phyloP scores from a whole-genome alignment of 2,888 invertebrate species.

The Lacanobia oleracea region DNA sequence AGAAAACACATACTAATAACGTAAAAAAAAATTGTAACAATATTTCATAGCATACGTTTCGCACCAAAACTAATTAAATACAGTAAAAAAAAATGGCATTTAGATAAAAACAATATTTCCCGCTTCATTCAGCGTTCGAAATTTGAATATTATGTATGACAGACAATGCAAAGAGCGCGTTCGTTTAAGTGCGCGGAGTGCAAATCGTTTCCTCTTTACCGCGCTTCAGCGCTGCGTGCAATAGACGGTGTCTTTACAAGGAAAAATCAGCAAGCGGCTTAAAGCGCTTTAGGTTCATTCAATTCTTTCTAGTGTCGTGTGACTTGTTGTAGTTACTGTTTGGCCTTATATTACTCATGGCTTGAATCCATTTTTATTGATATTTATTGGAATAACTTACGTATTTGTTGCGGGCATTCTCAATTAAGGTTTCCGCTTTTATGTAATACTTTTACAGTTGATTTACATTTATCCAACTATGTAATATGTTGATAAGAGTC shows the following conservation, averaged over 20 bases:
- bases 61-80: background rate
- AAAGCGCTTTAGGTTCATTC: constrained; percentile 40
- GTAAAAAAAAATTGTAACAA: background rate
- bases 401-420: background rate
- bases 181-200: constrained; percentile 66
- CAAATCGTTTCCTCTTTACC: constrained; percentile 56
- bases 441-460: constrained; percentile 1
- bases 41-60: background rate
- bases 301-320: constrained; percentile 69
- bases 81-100: background rate
- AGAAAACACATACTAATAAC: background rate
- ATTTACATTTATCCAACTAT: background rate
- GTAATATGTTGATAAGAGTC: constrained; percentile 1
- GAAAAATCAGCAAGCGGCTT: constrained; percentile 13
- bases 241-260: constrained; percentile 6
- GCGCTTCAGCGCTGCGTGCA: constrained; percentile 63
- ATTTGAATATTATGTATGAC: constrained; percentile 54
- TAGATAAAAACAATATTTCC: constrained; percentile 48
- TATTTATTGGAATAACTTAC: constrained; percentile 42
- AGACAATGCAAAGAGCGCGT: constrained; percentile 47
- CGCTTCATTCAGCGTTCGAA: constrained; percentile 57
- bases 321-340: constrained; percentile 41
- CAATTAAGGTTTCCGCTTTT: constrained; percentile 4
- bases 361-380: constrained; percentile 46
- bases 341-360: constrained; percentile 43